These are phyloP conservation scores for Pycnomerus fuliginosus DNA, from an alignment of 2,888 invertebrate genomes.

Conservation along the genomic window DNA sequence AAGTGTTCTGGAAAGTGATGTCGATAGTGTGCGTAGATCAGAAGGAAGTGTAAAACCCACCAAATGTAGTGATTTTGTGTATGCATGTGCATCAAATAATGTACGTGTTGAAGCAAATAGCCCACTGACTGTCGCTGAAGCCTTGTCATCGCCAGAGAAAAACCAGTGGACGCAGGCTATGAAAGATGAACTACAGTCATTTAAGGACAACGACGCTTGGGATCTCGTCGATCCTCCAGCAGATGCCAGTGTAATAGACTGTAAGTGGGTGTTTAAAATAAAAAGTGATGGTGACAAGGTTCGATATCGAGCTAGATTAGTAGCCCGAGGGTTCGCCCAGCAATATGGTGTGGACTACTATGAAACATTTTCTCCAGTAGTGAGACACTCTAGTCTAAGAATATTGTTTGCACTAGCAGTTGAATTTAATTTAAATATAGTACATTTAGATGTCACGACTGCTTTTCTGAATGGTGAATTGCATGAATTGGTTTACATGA, in stretches of 20 bases:
- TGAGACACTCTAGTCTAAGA: conserved; percentile 23
- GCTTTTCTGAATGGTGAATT: conserved; percentile 31
- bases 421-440: conserved; percentile 23
- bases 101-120: too few relatives aligned
- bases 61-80: neutral
- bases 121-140: conserved; percentile 24
- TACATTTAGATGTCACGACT: conserved; percentile 26
- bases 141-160: conserved; percentile 29
- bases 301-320: conserved; percentile 30
- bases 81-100: too few relatives aligned
- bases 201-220: conserved; percentile 38
- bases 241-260: conserved; percentile 29
- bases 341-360: conserved; percentile 28
- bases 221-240: conserved; percentile 29
- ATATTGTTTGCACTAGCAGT: conserved; percentile 30
- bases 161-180: conserved; percentile 33
- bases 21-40: conserved; percentile 1
- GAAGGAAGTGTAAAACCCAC: neutral
- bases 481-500: conserved; percentile 28
- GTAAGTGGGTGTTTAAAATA: conserved; percentile 38
- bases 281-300: conserved; percentile 31
- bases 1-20: too few relatives aligned
- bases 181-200: conserved; percentile 33
- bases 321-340: conserved; percentile 34
- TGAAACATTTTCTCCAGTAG: conserved; percentile 32